phyloP scores from a whole-genome alignment of 1,140 invertebrate genomes.

The Colletes gigas region DNA sequence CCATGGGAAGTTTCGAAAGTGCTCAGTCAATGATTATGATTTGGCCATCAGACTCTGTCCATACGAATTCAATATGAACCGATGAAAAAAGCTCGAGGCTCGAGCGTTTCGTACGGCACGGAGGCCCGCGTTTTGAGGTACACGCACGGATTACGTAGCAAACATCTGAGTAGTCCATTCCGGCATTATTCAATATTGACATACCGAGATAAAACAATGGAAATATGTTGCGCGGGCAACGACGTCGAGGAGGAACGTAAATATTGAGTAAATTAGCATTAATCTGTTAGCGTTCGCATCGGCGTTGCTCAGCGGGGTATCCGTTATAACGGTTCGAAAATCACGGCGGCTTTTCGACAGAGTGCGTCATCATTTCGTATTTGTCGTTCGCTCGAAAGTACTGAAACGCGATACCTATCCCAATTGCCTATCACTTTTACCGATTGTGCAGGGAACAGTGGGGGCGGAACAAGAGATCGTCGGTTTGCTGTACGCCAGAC shows the following conservation, averaged over 20 bases:
- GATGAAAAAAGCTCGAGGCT: not conserved
- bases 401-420: slow-evolving; percentile 31
- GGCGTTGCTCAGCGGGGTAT: slow-evolving; percentile 38
- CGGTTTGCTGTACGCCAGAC: slow-evolving; percentile 16
- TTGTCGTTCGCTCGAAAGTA: slow-evolving; percentile 55
- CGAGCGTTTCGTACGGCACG: not conserved
- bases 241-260: slow-evolving; percentile 62
- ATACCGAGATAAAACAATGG: slow-evolving; percentile 62
- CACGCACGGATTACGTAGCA: slow-evolving; percentile 41
- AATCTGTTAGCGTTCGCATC: slow-evolving; percentile 61
- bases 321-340: slow-evolving; percentile 57
- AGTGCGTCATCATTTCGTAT: slow-evolving; percentile 47
- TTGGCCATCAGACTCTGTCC: too few species aligned
- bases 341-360: slow-evolving; percentile 32
- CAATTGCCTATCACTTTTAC: slow-evolving; percentile 29
- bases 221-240: slow-evolving; percentile 63
- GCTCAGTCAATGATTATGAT: not conserved
- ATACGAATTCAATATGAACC: not conserved
- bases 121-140: slow-evolving; percentile 20
- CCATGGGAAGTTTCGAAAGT: not conserved
- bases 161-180: slow-evolving; percentile 59
- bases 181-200: slow-evolving; percentile 67
- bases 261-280: slow-evolving; percentile 71
- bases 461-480: slow-evolving; percentile 12
- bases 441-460: slow-evolving; percentile 24